phyloP scores from a whole-genome alignment of 1,140 invertebrate species.

The Aphaenogaster rudis region DNA sequence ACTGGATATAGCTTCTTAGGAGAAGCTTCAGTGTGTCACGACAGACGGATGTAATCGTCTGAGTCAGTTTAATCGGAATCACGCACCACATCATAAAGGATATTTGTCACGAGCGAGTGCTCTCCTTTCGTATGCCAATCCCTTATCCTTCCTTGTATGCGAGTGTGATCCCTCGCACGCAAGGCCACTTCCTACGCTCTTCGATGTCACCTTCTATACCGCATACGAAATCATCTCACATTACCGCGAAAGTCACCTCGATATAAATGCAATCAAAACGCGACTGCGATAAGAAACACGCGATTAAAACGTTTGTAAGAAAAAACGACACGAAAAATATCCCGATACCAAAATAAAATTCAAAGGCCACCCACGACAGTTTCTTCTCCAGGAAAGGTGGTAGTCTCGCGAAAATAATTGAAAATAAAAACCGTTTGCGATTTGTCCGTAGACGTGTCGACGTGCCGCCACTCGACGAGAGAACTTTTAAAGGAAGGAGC shows the following conservation, averaged over 20 bases:
- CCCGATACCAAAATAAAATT: neutral
- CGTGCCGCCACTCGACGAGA: neutral
- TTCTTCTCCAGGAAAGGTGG: neutral
- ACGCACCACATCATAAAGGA: constrained; percentile 73
- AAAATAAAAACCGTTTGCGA: constrained; percentile 8
- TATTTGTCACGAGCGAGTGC: constrained; percentile 50
- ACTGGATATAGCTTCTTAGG: neutral
- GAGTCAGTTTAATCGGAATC: constrained; percentile 45
- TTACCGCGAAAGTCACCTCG: neutral
- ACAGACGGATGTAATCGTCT: constrained; percentile 21
- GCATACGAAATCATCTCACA: neutral
- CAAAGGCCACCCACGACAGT: neutral
- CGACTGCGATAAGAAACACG: no score
- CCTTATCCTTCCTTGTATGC: constrained; percentile 42
- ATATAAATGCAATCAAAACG: neutral
- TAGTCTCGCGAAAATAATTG: neutral
- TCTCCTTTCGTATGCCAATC: constrained; percentile 38
- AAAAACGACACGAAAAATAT: neutral
- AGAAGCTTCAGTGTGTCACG: neutral
- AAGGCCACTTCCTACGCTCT: neutral
- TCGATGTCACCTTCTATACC: constrained; percentile 1
- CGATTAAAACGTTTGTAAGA: neutral
- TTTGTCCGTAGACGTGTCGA: neutral
- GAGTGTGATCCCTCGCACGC: neutral
- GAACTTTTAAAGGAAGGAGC: constrained; percentile 14